phyloP scores from a whole-genome alignment of 2,888 invertebrate species.

The Scaptomyza caliginosa region DNA sequence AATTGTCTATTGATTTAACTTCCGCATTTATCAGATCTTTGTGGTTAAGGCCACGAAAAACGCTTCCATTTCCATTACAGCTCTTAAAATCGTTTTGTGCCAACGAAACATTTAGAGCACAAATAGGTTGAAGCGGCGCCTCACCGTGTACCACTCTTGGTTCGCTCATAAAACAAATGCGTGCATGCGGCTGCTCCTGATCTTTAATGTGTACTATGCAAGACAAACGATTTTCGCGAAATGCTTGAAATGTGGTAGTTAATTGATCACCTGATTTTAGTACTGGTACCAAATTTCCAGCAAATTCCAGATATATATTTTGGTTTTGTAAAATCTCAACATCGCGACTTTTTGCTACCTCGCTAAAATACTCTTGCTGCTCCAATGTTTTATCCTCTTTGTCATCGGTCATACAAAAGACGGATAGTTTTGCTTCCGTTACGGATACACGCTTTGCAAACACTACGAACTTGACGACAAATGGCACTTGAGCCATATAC shows the following conservation, averaged over 20 bases:
- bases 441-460: conserved; percentile 96
- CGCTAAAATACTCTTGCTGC: conserved; percentile 95
- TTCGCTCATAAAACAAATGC: conserved; percentile 98
- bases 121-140: conserved; percentile 96
- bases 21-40: conserved; percentile 83
- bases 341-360: conserved; percentile 98
- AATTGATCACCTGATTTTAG: conserved; percentile 99
- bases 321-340: conserved; percentile 97
- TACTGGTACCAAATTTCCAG: conserved; percentile 97
- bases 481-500: conserved; percentile 93
- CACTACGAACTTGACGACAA: conserved; percentile 98
- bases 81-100: neutral
- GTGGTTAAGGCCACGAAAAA: conserved; percentile 85
- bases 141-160: conserved; percentile 94
- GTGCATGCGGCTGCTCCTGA: conserved; percentile 94
- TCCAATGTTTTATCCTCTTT: conserved; percentile 98
- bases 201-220: conserved; percentile 98
- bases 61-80: conserved; percentile 45
- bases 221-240: conserved; percentile 98
- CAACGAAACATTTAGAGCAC: conserved; percentile 91
- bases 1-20: conserved; percentile 41
- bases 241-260: conserved; percentile 96
- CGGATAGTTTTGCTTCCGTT: conserved; percentile 93
- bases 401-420: conserved; percentile 99
- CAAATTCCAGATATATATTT: conserved; percentile 97